These are phyloP conservation scores for Charina bottae DNA, from an alignment of 2,113 vertebrate genomes.

Conservation along the genomic window DNA sequence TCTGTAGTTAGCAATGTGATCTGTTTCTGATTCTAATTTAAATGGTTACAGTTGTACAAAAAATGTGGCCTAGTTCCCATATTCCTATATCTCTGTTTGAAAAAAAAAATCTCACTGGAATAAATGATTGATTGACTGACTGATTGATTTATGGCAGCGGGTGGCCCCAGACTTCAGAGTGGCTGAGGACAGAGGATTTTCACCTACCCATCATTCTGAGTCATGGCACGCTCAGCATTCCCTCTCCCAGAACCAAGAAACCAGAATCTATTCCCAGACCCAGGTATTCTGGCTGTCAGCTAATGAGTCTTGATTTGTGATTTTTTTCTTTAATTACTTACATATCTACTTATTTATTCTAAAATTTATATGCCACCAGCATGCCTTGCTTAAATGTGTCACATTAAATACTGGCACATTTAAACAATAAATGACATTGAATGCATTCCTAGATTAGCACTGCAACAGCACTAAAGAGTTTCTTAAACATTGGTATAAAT, in stretches of 20 bases:
- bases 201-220: conserved; percentile 74
- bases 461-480: not conserved
- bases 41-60: conserved; percentile 31
- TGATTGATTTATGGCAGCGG: conserved; percentile 78
- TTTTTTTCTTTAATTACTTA: conserved; percentile 17
- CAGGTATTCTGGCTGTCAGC: conserved; percentile 76
- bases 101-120: conserved; percentile 60
- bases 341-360: conserved; percentile 17
- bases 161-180: conserved; percentile 76
- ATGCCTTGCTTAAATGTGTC: conserved; percentile 16
- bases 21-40: conserved; percentile 2
- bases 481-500: conserved; percentile 10
- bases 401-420: conserved; percentile 18
- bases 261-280: conserved; percentile 75
- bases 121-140: conserved; percentile 72
- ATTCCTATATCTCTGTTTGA: conserved; percentile 63
- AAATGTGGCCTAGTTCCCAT: conserved; percentile 58
- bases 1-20: conserved; percentile 31
- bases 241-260: conserved; percentile 75
- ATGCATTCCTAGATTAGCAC: conserved; percentile 54
- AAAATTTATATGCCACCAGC: conserved; percentile 21
- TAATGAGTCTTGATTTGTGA: conserved; percentile 68
- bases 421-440: conserved; percentile 46
- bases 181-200: conserved; percentile 77
- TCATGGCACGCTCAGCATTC: conserved; percentile 72